A percentile compares a stretch with the other conserved stretches of the same genome.
Evolutionary conservation across 2,797 vertebrate genomes (phyloP).

Genomic region (Schizopygopsis pylzovi): DNA sequence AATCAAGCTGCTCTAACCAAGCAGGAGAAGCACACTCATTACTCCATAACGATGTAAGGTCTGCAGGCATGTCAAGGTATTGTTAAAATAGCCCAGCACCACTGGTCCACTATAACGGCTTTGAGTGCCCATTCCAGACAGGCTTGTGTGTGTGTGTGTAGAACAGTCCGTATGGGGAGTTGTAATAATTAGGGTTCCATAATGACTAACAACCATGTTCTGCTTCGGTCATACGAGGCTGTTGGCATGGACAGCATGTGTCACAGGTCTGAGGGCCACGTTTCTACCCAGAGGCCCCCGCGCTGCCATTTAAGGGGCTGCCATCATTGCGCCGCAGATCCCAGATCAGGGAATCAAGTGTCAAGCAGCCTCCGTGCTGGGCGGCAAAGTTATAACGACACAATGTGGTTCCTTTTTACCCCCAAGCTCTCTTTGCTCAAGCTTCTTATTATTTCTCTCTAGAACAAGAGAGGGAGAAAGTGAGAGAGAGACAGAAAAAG

Average conservation of each 20-base stretch:
- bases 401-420: conserved; percentile 56
- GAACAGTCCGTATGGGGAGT: conserved; percentile 31
- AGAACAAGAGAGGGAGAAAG: conserved; percentile 39
- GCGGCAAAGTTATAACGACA: conserved; percentile 62
- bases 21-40: conserved; percentile 34
- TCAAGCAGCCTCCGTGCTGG: conserved; percentile 56
- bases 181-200: conserved; percentile 56
- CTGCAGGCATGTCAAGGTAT: conserved; percentile 6
- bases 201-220: conserved; percentile 57
- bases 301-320: conserved; percentile 60
- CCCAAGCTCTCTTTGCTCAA: conserved; percentile 54
- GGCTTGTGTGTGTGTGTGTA: conserved; percentile 15
- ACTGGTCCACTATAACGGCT: neutral
- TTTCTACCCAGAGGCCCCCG: conserved; percentile 37
- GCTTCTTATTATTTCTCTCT: conserved; percentile 65
- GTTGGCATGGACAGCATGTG: conserved; percentile 47
- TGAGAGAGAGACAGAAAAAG: conserved; percentile 47
- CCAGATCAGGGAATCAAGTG: conserved; percentile 61
- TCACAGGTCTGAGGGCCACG: conserved; percentile 44
- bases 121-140: conserved; percentile 20
- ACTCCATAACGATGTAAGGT: conserved; percentile 18
- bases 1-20: conserved; percentile 29
- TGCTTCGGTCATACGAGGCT: conserved; percentile 42
- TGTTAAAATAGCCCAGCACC: conserved; percentile 29
- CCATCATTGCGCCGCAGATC: conserved; percentile 44